These are phyloP conservation scores for Eristalinus aeneus DNA, from an alignment of 2,888 invertebrate species.

Conservation along the genomic window DNA sequence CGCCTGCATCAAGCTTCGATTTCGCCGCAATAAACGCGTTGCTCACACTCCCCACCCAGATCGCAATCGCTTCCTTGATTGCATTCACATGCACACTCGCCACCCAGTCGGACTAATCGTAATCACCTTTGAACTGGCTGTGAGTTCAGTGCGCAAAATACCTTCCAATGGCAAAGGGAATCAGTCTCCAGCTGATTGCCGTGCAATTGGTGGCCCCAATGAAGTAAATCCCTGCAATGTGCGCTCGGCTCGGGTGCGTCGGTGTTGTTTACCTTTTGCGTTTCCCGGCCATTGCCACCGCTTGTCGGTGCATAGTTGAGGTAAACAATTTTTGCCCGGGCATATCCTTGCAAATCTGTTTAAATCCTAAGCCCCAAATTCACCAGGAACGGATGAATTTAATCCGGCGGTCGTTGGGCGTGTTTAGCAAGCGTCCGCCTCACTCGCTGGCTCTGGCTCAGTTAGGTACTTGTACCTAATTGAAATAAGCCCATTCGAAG, in stretches of 20 bases:
- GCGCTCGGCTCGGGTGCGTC: neutral
- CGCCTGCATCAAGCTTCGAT: neutral
- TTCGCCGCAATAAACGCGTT: neutral
- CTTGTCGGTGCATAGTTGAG: slow-evolving; percentile 19
- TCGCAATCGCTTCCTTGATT: neutral
- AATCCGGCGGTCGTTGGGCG: slow-evolving; percentile 20
- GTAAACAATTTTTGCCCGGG: slow-evolving; percentile 16
- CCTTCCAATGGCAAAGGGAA: slow-evolving; percentile 52
- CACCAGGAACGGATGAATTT: slow-evolving; percentile 50
- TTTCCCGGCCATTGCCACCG: slow-evolving; percentile 2
- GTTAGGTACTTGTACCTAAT: slow-evolving; percentile 58
- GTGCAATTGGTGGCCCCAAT: slow-evolving; percentile 33
- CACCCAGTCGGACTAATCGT: slow-evolving; percentile 1
- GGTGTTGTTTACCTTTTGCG: slow-evolving; percentile 30
- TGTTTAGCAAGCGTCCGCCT: neutral
- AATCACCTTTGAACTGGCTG: slow-evolving; percentile 34
- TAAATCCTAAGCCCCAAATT: slow-evolving; percentile 29
- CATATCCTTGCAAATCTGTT: slow-evolving; percentile 37
- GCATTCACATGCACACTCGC: neutral
- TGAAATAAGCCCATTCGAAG: slow-evolving; percentile 58
- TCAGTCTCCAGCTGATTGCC: slow-evolving; percentile 54
- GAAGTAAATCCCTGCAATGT: slow-evolving; percentile 25
- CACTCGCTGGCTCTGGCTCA: neutral
- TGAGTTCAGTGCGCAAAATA: slow-evolving; percentile 7
- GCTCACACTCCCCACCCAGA: neutral